A percentile compares a stretch with the other conserved stretches of the same genome.
Conservation (phyloP, 2,797 vertebrate species). For the Numenius phaeopus region DNA sequence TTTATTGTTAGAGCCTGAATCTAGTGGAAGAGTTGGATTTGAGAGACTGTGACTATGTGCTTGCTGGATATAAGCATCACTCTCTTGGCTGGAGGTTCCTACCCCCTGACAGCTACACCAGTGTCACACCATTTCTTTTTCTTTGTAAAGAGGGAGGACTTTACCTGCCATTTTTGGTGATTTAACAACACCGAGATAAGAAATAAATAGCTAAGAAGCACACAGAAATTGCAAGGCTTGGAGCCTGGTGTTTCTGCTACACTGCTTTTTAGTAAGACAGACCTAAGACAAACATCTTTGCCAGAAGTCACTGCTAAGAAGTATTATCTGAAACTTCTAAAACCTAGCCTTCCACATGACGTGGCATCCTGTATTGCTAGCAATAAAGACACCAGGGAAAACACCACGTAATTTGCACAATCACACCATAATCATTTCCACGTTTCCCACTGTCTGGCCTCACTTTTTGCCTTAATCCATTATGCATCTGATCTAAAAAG, state of each 20-base stretch:
- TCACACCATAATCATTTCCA: not conserved
- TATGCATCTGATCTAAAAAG: not conserved
- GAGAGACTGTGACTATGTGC: not conserved
- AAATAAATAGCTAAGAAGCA: not conserved
- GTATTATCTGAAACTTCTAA: not conserved
- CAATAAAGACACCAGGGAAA: not conserved
- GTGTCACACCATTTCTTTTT: not conserved
- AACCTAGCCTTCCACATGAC: not conserved
- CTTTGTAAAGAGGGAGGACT: not conserved
- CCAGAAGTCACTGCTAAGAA: not conserved
- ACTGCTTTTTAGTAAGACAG: not conserved
- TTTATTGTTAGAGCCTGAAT: not conserved
- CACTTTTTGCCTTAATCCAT: not conserved
- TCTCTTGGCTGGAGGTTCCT: not conserved
- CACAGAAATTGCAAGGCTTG: not conserved
- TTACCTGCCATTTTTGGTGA: not conserved
- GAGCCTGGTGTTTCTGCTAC: not conserved
- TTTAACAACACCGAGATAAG: not conserved
- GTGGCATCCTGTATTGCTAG: not conserved
- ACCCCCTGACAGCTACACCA: not conserved
- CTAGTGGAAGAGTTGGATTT: not conserved
- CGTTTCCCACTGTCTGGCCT: not conserved
- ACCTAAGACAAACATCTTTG: not conserved
- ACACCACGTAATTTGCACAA: accelerated
- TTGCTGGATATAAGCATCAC: not conserved